A percentile compares a stretch with the other conserved stretches of the same genome.
Conservation (phyloP, 2,888 invertebrate species). For the Dynastes maya region DNA sequence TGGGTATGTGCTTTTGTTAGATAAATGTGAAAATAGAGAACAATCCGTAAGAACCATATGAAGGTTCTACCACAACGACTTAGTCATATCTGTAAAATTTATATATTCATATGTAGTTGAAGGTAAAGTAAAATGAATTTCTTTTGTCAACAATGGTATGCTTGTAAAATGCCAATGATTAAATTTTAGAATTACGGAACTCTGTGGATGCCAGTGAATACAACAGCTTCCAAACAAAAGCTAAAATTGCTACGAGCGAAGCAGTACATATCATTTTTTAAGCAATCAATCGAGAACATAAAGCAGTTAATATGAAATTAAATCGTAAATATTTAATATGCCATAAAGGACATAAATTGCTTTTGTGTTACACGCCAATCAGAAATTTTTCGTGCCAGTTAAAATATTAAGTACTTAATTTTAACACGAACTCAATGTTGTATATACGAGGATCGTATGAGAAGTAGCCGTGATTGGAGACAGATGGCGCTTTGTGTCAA, state of each 20-base stretch:
- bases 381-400: no score
- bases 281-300: not conserved
- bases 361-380: not conserved
- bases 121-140: not conserved
- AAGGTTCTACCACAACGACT: no score
- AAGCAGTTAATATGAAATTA: constrained; percentile 3
- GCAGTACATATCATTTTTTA: not conserved
- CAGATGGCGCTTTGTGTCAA: no score
- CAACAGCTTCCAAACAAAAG: not conserved
- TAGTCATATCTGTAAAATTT: no score
- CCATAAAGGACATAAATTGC: not conserved
- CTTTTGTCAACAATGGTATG: not conserved
- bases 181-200: not conserved
- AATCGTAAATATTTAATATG: constrained; percentile 33
- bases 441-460: no score
- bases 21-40: not conserved
- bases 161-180: not conserved
- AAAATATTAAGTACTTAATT: not conserved
- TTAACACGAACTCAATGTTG: no score
- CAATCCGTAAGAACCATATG: no score
- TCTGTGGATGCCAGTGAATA: not conserved
- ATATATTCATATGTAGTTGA: no score
- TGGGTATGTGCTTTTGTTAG: not conserved
- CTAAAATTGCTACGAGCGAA: not conserved
- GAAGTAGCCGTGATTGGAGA: no score